Conservation (phyloP, 2,888 invertebrate species). For the Sphaeridia pumilis region DNA sequence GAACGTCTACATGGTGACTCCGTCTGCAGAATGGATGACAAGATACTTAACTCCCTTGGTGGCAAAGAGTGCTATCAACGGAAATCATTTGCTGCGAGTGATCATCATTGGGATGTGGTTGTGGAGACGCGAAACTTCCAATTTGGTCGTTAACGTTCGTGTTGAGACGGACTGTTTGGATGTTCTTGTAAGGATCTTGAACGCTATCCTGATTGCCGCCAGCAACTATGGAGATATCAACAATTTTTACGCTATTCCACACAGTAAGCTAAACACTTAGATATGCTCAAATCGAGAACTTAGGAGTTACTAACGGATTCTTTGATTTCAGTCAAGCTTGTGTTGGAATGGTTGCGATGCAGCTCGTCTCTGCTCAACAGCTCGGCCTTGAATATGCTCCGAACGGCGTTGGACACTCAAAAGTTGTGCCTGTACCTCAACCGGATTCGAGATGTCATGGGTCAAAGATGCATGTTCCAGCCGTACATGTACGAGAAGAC, state of each 20-base stretch:
- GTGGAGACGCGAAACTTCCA: constrained; percentile 24
- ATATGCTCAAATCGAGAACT: too few species aligned
- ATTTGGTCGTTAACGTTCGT: background rate
- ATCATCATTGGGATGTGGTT: constrained; percentile 29
- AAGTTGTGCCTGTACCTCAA: constrained; percentile 25
- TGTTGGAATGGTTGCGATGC: constrained; percentile 26
- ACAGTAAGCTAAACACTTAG: too few species aligned
- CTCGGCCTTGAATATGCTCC: constrained; percentile 13
- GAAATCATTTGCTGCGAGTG: constrained; percentile 24
- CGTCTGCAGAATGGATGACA: too few species aligned
- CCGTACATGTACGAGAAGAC: too few species aligned
- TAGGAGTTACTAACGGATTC: too few species aligned
- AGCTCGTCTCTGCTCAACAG: constrained; percentile 6
- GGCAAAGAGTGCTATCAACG: constrained; percentile 20
- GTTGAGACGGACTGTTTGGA: constrained; percentile 14
- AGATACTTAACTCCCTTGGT: constrained; percentile 20
- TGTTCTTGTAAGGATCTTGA: constrained; percentile 22
- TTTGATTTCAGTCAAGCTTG: constrained; percentile 25
- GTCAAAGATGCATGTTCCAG: too few species aligned
- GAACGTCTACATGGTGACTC: too few species aligned
- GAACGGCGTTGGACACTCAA: constrained; percentile 15
- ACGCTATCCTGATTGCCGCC: constrained; percentile 22
- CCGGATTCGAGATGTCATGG: too few species aligned
- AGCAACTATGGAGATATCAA: constrained; percentile 14
- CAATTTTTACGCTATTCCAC: constrained; percentile 19